These are phyloP conservation scores for Vimba vimba DNA, from an alignment of 2,113 vertebrate genomes.

Conservation along the genomic window DNA sequence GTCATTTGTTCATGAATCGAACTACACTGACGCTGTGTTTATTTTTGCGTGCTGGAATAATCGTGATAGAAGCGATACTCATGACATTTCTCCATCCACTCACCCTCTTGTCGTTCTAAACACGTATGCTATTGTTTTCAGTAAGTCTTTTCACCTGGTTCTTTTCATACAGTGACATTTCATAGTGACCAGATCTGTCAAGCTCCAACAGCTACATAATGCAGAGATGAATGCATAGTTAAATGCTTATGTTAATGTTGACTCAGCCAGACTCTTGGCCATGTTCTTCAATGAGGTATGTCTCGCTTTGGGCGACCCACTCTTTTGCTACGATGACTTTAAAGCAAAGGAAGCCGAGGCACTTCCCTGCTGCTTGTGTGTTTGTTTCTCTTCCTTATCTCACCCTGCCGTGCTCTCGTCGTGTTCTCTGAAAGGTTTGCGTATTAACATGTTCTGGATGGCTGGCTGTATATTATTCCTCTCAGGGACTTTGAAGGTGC, in stretches of 20 bases:
- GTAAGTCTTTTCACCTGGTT: neutral
- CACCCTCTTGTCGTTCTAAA: neutral
- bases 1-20: too few species aligned
- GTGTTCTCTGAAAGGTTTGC: constrained; percentile 70
- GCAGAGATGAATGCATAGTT: too few species aligned
- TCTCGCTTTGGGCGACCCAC: neutral
- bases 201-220: too few species aligned
- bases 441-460: constrained; percentile 76
- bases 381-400: constrained; percentile 58
- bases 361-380: constrained; percentile 45
- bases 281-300: constrained; percentile 7
- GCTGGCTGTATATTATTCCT: constrained; percentile 77
- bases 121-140: neutral
- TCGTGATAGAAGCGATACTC: neutral
- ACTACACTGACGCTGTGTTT: too few species aligned
- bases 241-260: neutral
- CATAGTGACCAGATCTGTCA: neutral
- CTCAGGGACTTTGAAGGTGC: constrained; percentile 76
- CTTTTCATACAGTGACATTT: neutral
- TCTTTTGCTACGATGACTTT: neutral
- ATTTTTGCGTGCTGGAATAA: neutral
- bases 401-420: constrained; percentile 37
- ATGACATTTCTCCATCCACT: neutral
- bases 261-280: neutral
- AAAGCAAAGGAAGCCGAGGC: constrained; percentile 44